Base-by-base conservation (phyloP, 2,888 invertebrate species). In the Dicyrtoma fusca region DNA sequence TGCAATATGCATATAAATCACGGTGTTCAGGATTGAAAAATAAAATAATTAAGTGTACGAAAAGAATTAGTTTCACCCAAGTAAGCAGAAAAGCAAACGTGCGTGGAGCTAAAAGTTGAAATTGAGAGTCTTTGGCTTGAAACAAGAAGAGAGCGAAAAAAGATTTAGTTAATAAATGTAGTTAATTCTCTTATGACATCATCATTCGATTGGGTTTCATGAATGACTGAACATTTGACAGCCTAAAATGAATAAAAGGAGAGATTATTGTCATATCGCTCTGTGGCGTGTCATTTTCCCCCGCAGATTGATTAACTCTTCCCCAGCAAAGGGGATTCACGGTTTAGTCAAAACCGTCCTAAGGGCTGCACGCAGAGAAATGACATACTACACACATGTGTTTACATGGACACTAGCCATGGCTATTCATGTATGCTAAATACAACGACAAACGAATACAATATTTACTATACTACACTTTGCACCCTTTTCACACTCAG, bases 261-360 rank as follows among this genome's bases (percentile, higher is more conserved):
- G 53, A 66, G 66, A 66, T 51, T 51, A 66, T 53, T 66, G 66
- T 66, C 49, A 66, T 66, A 19, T 26, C 23, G 34, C 26, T 17
- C 25, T 44, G 57, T 44, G 55, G 68, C 57, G 68, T 68, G 68
- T 68, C 68, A 68, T 53, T 57, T 68, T 68, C 68, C 68, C 49
- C 57, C 55, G 57, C 68, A 68, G 68, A 68, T 66, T 66, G 66
- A 66, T 68, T 68, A 68, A 68, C 55, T 68, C 57, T 68, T 68
- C 65, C 26, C 53, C 57, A 14, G 13, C 42, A 19, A 66, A 66
- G 14, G 17, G 53, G 25, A 66, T 61, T 61, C 42, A 10, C 19
- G 42, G 17, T 61, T 25, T 17, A 61, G 14, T 4, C 17, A 49
- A n/a, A 14, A 49, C n/a, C n/a, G n/a, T n/a, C n/a, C n/a, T n/a